Evolutionary conservation across 2,113 vertebrate genomes (phyloP), one percentile per base, ranked within the genome.

Genomic region (Acanthochromis polyacanthus): DNA sequence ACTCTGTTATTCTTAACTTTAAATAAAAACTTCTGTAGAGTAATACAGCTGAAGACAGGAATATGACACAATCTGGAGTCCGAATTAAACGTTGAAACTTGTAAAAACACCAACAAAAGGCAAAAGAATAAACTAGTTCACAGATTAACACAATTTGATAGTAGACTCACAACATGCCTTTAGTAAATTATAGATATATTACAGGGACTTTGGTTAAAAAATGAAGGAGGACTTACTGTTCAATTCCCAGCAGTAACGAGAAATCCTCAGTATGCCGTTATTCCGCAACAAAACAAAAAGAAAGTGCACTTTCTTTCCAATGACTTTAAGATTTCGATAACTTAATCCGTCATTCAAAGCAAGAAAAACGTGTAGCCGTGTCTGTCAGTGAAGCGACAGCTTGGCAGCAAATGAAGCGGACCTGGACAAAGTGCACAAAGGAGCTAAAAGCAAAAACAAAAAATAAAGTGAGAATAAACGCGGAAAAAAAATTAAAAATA

Each of bases 191-290:
- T 8, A 20, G 4, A 3, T 30, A 1, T 65, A 40, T 55, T 16
- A 63, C 4, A 17, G 1, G 30, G 7, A 59, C n/a, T 62, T 64
- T 22, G 38, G 17, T 2, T 46, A 10, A 52, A 62, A 12, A 62
- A 71, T 58, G 43, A 69, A 50, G 20, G 43, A 0, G 4, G 48
- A 88, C 89, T 91, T 85, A 91, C 91, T 76, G 61, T 75, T 6
- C 30, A 48, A 32, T 10, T 67, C 48, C 56, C 83, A 73, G 78
- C 16, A 55, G 59, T 43, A 70, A 55, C 48, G 77, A 75, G 10
- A 32, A 46, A 22, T 70, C 81, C 68, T 43, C 59, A 52, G 57
- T 61, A 0, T 60, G 53, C 72, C 76, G 68, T 78, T 64, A 82
- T 85, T 66, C 70, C 19, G 16, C 46, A 38, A 63, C 30, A 40